Conservation (phyloP, 2,797 vertebrate genomes). For the Cetoscarus ocellatus region DNA sequence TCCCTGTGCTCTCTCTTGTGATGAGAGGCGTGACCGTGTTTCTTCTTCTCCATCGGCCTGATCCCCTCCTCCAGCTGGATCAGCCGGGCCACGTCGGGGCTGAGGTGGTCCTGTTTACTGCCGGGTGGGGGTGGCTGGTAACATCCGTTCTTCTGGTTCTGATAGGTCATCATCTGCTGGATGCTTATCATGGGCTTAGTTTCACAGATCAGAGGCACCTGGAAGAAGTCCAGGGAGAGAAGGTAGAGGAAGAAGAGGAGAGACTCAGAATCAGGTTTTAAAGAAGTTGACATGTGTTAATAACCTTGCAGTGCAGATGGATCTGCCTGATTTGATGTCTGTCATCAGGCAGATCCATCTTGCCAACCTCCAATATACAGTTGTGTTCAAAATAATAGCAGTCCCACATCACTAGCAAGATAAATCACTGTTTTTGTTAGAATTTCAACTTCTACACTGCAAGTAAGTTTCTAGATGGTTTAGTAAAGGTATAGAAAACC, state of each 20-base stretch:
- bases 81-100: conserved; percentile 89
- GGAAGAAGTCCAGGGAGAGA: conserved; percentile 1
- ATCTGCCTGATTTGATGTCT: too few species aligned
- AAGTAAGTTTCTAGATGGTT: too few species aligned
- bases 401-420: too few species aligned
- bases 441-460: too few species aligned
- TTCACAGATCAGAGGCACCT: conserved; percentile 93
- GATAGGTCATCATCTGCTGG: conserved; percentile 93
- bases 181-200: conserved; percentile 93
- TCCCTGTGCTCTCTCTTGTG: conserved; percentile 85
- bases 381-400: too few species aligned
- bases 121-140: conserved; percentile 84
- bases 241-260: neutral
- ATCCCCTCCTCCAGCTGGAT: conserved; percentile 92
- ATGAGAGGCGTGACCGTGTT: conserved; percentile 74
- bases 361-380: too few species aligned
- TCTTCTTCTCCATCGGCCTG: conserved; percentile 80
- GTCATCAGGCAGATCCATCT: too few species aligned
- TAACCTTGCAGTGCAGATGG: too few species aligned
- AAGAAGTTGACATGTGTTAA: neutral
- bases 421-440: too few species aligned
- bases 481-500: too few species aligned
- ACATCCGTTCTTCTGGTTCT: conserved; percentile 93
- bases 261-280: neutral
- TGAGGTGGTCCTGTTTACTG: conserved; percentile 72